Evolutionary conservation across 2,888 invertebrate genomes (phyloP), one percentile per base, ranked within the genome.

Genomic region (Lasius platythorax): DNA sequence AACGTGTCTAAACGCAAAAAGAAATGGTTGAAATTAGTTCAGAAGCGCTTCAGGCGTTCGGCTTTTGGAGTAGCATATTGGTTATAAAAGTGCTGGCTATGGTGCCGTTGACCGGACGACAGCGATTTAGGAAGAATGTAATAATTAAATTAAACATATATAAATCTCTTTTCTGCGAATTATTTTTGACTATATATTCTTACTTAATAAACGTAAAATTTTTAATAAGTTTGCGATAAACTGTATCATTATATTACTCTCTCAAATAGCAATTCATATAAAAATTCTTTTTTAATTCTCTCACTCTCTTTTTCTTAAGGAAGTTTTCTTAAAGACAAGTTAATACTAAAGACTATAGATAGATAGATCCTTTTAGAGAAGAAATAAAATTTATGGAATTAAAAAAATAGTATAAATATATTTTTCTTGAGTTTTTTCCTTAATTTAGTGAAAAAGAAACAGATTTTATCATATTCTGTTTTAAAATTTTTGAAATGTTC

Each of bases 51-150:
- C 91, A 86, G 81, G 63, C 91, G 23, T 94, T 92, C 64, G 92
- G 89, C 9, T 94, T 93, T 85, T 94, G 94, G 93, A 83, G 92
- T 30, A 81, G 92, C 33, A 28, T 93, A 5, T 76, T 94, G 28
- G 90, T 90, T 12, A 43, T 94, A 3, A 94, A 94, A 87, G 15
- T 93, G 4, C 4, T 94, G 33, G 87, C 76, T 1, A 91, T 94
- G 92, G 2, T 58, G 6, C 0, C 75, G 0, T 73, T 93, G 28
- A 94, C 93, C 1, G 91, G 50, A 0, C 90, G 87, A 30, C 82
- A 87, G 5, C 91, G 94, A 85, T 91, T 93, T 50, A 3, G 66
- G 5, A 94, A 94, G 50, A 89, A 87, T 87, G 18, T 79, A 15
- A 9, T 3, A 28, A 67, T 5, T 37, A 37, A 37, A 15, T n/a